Percentiles rank a stretch among this genome's conserved stretches.
These are phyloP conservation scores for Pristionchus entomophagus DNA, from an alignment of 2,888 invertebrate species.

Conservation along the genomic window DNA sequence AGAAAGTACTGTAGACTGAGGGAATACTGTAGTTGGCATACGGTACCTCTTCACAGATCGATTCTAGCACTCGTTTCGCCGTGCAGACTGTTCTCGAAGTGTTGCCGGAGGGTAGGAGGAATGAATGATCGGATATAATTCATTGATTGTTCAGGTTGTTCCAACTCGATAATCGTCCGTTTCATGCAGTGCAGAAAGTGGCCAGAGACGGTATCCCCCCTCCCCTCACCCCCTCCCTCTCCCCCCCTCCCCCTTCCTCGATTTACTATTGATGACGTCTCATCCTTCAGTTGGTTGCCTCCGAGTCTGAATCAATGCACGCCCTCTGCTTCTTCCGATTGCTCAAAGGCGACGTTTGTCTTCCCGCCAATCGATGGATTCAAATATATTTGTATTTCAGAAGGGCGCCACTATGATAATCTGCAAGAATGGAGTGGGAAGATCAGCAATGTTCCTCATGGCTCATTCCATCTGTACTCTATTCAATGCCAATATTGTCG, in stretches of 20 bases:
- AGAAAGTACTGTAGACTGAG: neutral
- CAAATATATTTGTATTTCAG: slow-evolving; percentile 20
- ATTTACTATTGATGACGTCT: slow-evolving; percentile 16
- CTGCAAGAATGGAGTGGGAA: slow-evolving; percentile 16
- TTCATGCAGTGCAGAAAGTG: slow-evolving; percentile 41
- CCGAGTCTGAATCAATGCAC: slow-evolving; percentile 22
- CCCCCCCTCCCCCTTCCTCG: no score
- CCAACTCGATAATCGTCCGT: slow-evolving; percentile 44
- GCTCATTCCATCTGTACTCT: slow-evolving; percentile 26
- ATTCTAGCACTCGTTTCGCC: slow-evolving; percentile 25
- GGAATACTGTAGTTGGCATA: neutral
- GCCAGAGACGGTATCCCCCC: slow-evolving; percentile 33
- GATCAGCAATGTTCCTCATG: slow-evolving; percentile 30
- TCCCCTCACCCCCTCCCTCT: no score
- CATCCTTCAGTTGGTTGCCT: neutral
- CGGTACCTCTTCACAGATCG: slow-evolving; percentile 16
- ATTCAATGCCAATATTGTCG: neutral
- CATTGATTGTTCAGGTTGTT: slow-evolving; percentile 30
- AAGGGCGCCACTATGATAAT: slow-evolving; percentile 18
- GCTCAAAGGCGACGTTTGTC: slow-evolving; percentile 35
- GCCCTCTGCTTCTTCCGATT: slow-evolving; percentile 45
- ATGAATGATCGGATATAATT: neutral
- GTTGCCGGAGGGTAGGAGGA: neutral
- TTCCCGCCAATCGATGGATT: neutral
- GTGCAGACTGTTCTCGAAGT: slow-evolving; percentile 35